Evolutionary conservation across 2,113 vertebrate species (phyloP).

Genomic region (Cairina moschata): DNA sequence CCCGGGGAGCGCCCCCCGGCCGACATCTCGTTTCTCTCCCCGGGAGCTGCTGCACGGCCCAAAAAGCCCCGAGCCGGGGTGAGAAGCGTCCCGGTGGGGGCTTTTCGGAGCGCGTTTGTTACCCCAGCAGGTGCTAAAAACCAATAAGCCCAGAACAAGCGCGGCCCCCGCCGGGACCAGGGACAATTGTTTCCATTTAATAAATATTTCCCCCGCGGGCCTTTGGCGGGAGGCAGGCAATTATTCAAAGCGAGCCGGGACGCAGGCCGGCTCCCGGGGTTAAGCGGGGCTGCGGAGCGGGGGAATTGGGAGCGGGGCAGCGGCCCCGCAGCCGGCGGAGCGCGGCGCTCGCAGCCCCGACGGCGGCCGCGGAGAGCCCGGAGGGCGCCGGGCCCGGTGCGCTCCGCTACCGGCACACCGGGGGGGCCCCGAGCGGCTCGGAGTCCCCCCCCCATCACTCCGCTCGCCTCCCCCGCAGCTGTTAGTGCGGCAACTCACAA

Average conservation of each 20-base stretch:
- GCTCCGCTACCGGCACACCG: background rate
- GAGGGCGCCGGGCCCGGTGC: background rate
- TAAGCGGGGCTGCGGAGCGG: slow-evolving; percentile 66
- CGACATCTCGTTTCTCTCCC: background rate
- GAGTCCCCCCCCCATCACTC: background rate
- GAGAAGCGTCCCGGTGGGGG: background rate
- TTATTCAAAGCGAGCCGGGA: slow-evolving; percentile 82
- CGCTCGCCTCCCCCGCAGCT: background rate
- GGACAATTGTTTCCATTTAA: slow-evolving; percentile 89
- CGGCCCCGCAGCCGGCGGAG: background rate
- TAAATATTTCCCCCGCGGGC: slow-evolving; percentile 86
- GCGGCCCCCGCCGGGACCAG: slow-evolving; percentile 68
- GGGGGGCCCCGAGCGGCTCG: background rate
- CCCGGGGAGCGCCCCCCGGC: background rate
- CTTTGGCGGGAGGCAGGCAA: slow-evolving; percentile 81
- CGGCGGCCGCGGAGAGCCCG: background rate
- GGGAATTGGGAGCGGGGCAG: slow-evolving; percentile 9
- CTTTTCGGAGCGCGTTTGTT: slow-evolving; percentile 43
- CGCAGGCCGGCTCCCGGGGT: slow-evolving; percentile 61
- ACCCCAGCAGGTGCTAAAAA: slow-evolving; percentile 78
- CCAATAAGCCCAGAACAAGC: slow-evolving; percentile 73
- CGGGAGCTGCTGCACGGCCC: too few relatives aligned
- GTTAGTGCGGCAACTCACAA: slow-evolving; percentile 44
- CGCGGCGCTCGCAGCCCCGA: background rate
- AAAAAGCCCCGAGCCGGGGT: background rate